Percentiles rank a stretch among this genome's conserved stretches.
phyloP scores from a whole-genome alignment of 2,113 vertebrate species.

The Rhinolophus sinicus region DNA sequence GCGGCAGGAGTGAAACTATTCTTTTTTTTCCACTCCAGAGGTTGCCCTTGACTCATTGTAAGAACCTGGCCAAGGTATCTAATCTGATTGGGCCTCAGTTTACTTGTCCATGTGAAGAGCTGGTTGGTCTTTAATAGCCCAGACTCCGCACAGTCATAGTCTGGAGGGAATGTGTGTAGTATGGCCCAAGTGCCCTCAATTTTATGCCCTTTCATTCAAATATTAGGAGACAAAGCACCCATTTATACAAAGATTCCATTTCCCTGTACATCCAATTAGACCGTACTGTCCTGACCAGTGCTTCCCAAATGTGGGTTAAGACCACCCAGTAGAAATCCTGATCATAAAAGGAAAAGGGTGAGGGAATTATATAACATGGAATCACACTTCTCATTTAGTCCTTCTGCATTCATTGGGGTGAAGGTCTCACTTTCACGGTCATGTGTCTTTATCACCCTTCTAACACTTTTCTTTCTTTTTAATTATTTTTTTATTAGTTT shows the following conservation, averaged over 20 bases:
- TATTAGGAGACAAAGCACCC: background rate
- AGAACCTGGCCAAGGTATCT: background rate
- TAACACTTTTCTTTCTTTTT: background rate
- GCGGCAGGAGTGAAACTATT: background rate
- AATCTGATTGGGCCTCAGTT: background rate
- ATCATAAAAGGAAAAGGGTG: background rate
- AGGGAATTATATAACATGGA: background rate
- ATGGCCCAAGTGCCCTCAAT: background rate
- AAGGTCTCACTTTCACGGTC: background rate
- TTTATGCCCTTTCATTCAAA: background rate
- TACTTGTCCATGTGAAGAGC: background rate
- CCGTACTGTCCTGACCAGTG: background rate
- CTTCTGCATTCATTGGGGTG: background rate
- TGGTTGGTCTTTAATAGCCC: background rate
- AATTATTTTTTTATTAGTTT: no score
- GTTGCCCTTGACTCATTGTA: background rate
- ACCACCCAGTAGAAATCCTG: background rate
- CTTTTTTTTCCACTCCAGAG: background rate
- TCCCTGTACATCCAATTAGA: background rate
- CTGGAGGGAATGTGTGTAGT: background rate
- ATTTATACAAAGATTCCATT: background rate
- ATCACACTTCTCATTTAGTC: background rate
- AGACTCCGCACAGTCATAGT: background rate
- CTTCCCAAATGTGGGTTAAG: background rate
- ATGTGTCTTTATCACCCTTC: background rate